Percentiles rank a stretch among this genome's conserved stretches.
Evolutionary conservation across 2,888 invertebrate genomes (phyloP).

Genomic region (Mythimna lalbum): DNA sequence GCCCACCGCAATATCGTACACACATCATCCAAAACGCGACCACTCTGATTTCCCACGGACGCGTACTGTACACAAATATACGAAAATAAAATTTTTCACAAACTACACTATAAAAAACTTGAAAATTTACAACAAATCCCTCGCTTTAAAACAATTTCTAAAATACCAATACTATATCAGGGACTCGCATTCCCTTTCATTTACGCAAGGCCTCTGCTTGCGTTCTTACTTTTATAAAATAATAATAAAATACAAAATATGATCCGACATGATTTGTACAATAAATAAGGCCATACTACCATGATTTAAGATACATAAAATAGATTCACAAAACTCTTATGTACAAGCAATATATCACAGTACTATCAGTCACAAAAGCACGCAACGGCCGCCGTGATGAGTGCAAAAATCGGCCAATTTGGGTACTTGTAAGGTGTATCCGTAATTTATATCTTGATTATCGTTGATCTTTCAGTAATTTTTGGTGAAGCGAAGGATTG

Average conservation of each 20-base stretch:
- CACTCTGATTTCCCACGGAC: constrained; percentile 77
- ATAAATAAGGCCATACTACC: constrained; percentile 74
- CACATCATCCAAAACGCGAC: constrained; percentile 83
- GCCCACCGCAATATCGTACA: constrained; percentile 75
- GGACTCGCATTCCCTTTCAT: constrained; percentile 40
- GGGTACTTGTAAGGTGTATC: constrained; percentile 44
- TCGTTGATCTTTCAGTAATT: constrained; percentile 36
- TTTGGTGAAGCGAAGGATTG: constrained; percentile 62
- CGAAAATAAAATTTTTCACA: constrained; percentile 85
- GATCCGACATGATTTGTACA: constrained; percentile 78
- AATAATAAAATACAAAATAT: constrained; percentile 76
- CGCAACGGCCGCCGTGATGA: constrained; percentile 40
- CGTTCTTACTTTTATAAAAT: constrained; percentile 66
- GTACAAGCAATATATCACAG: constrained; percentile 86
- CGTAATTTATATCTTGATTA: constrained; percentile 54
- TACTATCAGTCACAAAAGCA: constrained; percentile 62
- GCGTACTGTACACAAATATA: constrained; percentile 85
- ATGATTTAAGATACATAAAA: constrained; percentile 84
- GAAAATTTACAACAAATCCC: constrained; percentile 81
- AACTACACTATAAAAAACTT: constrained; percentile 81
- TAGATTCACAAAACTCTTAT: constrained; percentile 80
- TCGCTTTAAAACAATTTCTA: constrained; percentile 78
- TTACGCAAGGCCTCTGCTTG: constrained; percentile 44
- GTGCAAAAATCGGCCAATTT: constrained; percentile 54
- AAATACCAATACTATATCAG: constrained; percentile 68